Percentiles rank a stretch among this genome's conserved stretches.
Conservation (phyloP, 2,797 vertebrate species). For the Sebastes trivittatus region DNA sequence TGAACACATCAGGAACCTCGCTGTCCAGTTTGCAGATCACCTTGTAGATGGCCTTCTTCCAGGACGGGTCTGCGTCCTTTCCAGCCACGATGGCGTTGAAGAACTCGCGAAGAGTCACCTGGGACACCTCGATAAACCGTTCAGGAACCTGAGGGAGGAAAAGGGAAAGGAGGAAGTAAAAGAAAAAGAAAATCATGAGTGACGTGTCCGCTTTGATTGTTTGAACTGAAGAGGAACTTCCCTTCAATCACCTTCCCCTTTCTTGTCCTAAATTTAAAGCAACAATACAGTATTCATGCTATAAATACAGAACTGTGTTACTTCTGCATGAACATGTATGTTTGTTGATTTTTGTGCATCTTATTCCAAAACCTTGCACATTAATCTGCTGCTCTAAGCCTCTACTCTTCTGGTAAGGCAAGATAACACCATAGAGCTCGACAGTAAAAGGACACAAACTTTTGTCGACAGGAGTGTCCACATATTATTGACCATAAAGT, state of each 20-base stretch:
- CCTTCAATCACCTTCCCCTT: background rate
- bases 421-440: background rate
- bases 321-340: background rate
- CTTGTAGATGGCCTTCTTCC: slow-evolving; percentile 99
- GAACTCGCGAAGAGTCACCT: slow-evolving; percentile 99
- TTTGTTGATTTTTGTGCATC: background rate
- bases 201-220: background rate
- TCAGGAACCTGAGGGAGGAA: slow-evolving; percentile 93
- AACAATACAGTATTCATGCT: background rate
- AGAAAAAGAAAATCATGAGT: background rate
- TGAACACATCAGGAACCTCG: slow-evolving; percentile 98
- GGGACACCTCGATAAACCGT: slow-evolving; percentile 97
- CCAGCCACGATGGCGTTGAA: slow-evolving; percentile 99
- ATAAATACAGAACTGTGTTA: background rate
- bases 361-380: background rate
- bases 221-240: slow-evolving; percentile 6
- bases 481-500: too few species aligned
- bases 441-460: background rate
- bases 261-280: background rate
- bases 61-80: slow-evolving; percentile 99
- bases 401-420: background rate
- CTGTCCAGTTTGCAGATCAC: slow-evolving; percentile 99
- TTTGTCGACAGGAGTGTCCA: background rate
- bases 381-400: background rate
- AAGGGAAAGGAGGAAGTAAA: background rate